A percentile compares a stretch with the other conserved stretches of the same genome.
Conservation (phyloP, 2,888 invertebrate genomes). For the Plusia festucae region DNA sequence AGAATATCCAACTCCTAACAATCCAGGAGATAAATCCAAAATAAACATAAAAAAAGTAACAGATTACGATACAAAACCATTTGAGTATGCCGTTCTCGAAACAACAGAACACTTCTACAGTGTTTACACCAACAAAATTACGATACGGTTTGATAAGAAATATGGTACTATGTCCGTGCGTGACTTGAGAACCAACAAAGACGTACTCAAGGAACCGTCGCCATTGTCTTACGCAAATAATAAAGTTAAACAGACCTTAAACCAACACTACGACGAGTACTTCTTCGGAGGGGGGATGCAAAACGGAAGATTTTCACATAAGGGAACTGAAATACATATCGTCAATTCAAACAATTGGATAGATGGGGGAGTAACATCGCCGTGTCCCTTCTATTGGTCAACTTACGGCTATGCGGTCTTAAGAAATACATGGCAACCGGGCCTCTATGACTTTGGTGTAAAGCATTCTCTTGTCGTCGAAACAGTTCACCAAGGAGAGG, state of each 20-base stretch:
- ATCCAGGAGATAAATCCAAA: conserved; percentile 74
- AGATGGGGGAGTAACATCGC: conserved; percentile 82
- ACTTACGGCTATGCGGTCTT: conserved; percentile 80
- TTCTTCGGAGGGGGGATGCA: conserved; percentile 86
- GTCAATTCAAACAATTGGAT: conserved; percentile 80
- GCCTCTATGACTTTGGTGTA: conserved; percentile 78
- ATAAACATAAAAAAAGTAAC: conserved; percentile 72
- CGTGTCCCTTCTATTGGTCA: conserved; percentile 85
- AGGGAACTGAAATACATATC: conserved; percentile 77
- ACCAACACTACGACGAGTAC: conserved; percentile 73
- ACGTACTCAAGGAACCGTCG: conserved; percentile 72
- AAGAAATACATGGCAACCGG: conserved; percentile 83
- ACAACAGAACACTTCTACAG: conserved; percentile 64
- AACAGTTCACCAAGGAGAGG: conserved; percentile 69
- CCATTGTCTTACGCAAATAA: conserved; percentile 71
- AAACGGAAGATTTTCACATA: conserved; percentile 83
- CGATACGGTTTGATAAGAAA: conserved; percentile 75
- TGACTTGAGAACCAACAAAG: conserved; percentile 73
- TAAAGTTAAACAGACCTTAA: conserved; percentile 70
- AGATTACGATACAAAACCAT: conserved; percentile 74
- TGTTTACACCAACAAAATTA: conserved; percentile 74
- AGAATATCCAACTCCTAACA: conserved; percentile 77
- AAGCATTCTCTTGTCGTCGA: conserved; percentile 57
- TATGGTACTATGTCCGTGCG: conserved; percentile 72
- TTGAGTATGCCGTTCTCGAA: conserved; percentile 69